These are phyloP conservation scores for Mythimna lalbum DNA, from an alignment of 2,888 invertebrate species.

Conservation along the genomic window DNA sequence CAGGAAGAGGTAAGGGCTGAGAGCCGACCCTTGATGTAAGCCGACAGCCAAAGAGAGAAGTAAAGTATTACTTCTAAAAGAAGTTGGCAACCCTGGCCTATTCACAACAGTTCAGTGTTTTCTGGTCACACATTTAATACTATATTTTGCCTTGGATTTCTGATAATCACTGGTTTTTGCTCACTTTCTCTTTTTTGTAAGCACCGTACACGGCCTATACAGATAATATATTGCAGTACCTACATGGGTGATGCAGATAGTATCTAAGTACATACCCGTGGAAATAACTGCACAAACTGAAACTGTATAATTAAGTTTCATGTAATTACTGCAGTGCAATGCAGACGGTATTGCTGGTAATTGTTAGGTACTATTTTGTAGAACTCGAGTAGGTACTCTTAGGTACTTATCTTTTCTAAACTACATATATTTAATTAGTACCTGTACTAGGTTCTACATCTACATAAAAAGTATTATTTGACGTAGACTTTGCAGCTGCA, in stretches of 20 bases:
- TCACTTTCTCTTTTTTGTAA: constrained; percentile 23
- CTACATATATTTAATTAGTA: not conserved
- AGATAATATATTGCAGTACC: constrained; percentile 30
- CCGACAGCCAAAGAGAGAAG: too few species aligned
- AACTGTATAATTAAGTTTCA: constrained; percentile 71
- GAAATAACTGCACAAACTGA: constrained; percentile 76
- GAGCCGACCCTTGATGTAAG: too few species aligned
- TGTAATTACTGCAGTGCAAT: constrained; percentile 60
- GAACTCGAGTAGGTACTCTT: constrained; percentile 30
- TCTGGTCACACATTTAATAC: not conserved
- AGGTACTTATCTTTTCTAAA: constrained; percentile 5
- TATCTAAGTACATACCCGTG: constrained; percentile 50
- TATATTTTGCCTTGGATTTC: constrained; percentile 2
- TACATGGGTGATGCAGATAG: constrained; percentile 33
- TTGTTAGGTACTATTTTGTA: constrained; percentile 42
- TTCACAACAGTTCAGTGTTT: not conserved
- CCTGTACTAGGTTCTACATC: too few species aligned
- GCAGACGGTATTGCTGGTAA: constrained; percentile 32
- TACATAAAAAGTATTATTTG: too few species aligned
- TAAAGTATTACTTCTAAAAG: too few species aligned
- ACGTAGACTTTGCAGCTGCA: too few species aligned
- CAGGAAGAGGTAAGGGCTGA: too few species aligned
- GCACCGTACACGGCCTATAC: not conserved
- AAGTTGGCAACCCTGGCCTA: too few species aligned
- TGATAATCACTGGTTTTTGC: constrained; percentile 10